Conservation (phyloP, 2,888 invertebrate species). For the Meiosimyza decipiens region DNA sequence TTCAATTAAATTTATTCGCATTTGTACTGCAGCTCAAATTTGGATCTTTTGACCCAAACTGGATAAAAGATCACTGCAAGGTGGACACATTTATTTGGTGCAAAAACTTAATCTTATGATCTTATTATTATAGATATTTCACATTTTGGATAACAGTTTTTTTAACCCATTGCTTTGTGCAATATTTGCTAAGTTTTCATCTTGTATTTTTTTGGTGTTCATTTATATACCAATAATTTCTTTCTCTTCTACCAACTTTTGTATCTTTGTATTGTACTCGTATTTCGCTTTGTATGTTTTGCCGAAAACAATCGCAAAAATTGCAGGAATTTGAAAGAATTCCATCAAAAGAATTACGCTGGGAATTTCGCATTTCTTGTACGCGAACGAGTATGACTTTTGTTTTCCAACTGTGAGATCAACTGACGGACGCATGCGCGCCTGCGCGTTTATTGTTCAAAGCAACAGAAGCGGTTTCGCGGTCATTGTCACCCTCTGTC, state of each 20-base stretch:
- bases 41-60: too few relatives aligned
- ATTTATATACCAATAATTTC: background rate
- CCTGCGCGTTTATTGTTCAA: slow-evolving; percentile 32
- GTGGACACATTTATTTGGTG: too few relatives aligned
- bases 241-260: background rate
- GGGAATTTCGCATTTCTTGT: slow-evolving; percentile 54
- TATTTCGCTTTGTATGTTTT: background rate
- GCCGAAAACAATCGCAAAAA: slow-evolving; percentile 39
- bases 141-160: background rate
- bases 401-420: slow-evolving; percentile 20
- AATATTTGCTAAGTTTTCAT: background rate
- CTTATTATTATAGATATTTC: too few relatives aligned
- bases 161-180: background rate
- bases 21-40: too few relatives aligned
- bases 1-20: too few relatives aligned
- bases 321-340: slow-evolving; percentile 47
- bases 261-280: background rate
- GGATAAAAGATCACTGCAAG: too few relatives aligned
- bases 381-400: slow-evolving; percentile 19
- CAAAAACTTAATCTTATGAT: too few relatives aligned
- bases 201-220: background rate
- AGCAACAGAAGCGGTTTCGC: slow-evolving; percentile 40
- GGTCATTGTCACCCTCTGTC: slow-evolving; percentile 56
- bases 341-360: slow-evolving; percentile 60
- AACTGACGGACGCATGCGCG: slow-evolving; percentile 18